Conservation (phyloP, 2,113 vertebrate species). For the Tenebrosternarchus preto region DNA sequence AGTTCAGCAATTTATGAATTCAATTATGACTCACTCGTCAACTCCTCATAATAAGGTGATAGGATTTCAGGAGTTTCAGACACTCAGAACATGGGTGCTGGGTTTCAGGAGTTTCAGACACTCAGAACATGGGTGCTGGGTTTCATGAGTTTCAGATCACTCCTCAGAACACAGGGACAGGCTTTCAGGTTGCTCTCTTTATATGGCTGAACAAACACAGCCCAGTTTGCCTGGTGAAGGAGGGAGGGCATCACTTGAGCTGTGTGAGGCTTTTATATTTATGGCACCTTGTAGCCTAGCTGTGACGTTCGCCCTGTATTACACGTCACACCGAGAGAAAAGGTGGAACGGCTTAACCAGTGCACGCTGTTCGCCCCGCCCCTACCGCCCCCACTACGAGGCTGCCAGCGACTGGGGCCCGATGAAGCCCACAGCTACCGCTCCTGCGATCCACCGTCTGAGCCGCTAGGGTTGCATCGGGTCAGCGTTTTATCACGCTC, state of each 20-base stretch:
- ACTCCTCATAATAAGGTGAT: no score
- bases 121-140: no score
- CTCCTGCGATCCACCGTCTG: constrained; percentile 27
- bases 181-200: constrained; percentile 32
- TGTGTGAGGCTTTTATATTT: constrained; percentile 52
- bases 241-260: constrained; percentile 40
- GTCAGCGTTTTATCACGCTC: constrained; percentile 39
- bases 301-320: constrained; percentile 44
- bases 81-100: no score
- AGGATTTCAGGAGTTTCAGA: no score
- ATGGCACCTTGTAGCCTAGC: constrained; percentile 59
- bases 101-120: no score
- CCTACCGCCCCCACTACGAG: constrained; percentile 4
- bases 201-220: constrained; percentile 43
- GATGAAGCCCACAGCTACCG: constrained; percentile 25
- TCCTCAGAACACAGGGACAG: neutral
- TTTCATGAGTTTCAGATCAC: no score
- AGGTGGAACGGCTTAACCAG: constrained; percentile 28
- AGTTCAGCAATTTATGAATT: no score
- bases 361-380: constrained; percentile 26
- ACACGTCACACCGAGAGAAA: constrained; percentile 54
- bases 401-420: constrained; percentile 19
- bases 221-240: constrained; percentile 30
- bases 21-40: no score
- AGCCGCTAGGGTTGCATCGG: constrained; percentile 21